A percentile compares a stretch with the other conserved stretches of the same genome.
Conservation (phyloP, 2,888 invertebrate species). For the Enchytraeus crypticus region DNA sequence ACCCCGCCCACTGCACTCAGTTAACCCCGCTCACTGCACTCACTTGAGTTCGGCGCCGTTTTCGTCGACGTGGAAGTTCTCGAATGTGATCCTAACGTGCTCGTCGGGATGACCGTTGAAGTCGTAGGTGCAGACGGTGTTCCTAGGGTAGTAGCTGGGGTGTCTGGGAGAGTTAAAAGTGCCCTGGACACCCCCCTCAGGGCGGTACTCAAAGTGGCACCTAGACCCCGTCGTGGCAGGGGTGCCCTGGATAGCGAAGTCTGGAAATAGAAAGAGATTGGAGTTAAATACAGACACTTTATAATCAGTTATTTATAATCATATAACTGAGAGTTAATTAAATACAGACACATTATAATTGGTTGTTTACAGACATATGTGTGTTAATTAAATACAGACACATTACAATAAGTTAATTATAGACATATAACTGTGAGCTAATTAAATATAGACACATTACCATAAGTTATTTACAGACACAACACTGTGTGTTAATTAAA, state of each 20-base stretch:
- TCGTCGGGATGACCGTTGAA: conserved; percentile 41
- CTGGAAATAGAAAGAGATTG: conserved; percentile 50
- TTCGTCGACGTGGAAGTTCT: conserved; percentile 30
- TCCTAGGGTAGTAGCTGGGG: conserved; percentile 46
- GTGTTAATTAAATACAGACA: too few relatives aligned
- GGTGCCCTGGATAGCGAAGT: conserved; percentile 87
- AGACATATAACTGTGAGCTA: too few relatives aligned
- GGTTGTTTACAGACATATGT: too few relatives aligned
- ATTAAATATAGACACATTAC: too few relatives aligned
- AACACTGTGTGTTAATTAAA: too few relatives aligned
- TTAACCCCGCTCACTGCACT: too few relatives aligned
- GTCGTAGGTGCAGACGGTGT: conserved; percentile 50
- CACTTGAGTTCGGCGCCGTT: background rate
- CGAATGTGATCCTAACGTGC: conserved; percentile 40
- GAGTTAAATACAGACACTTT: background rate
- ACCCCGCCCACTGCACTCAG: too few relatives aligned
- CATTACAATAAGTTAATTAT: too few relatives aligned
- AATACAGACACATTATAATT: too few relatives aligned
- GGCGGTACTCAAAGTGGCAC: conserved; percentile 77
- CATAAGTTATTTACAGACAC: too few relatives aligned
- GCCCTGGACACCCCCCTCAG: conserved; percentile 35
- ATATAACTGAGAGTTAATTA: too few relatives aligned
- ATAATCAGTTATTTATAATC: too few relatives aligned
- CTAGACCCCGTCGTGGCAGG: conserved; percentile 67
- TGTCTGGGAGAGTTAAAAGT: conserved; percentile 77